These are phyloP conservation scores for Rhopalosiphum padi DNA, from an alignment of 1,140 invertebrate genomes.

Conservation along the genomic window DNA sequence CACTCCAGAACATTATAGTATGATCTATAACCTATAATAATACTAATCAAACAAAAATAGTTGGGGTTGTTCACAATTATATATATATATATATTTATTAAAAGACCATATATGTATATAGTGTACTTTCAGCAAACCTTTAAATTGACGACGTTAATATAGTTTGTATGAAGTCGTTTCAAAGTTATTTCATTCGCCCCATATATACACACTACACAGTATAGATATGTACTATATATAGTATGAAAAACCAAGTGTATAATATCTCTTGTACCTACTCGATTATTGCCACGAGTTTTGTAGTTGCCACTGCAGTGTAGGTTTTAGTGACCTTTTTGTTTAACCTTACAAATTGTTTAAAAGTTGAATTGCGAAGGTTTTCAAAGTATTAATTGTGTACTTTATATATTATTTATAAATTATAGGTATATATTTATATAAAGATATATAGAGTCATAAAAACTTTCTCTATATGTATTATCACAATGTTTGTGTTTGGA, in stretches of 20 bases:
- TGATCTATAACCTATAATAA: too few species aligned
- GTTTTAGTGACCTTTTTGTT: constrained; percentile 14
- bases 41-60: background rate
- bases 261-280: constrained; percentile 23
- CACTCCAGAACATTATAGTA: too few species aligned
- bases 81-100: background rate
- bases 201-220: background rate
- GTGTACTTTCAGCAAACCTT: background rate
- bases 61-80: background rate
- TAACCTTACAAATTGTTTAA: constrained; percentile 16
- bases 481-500: background rate
- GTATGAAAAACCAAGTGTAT: constrained; percentile 9
- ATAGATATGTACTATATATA: background rate
- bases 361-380: background rate
- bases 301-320: background rate
- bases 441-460: background rate
- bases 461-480: background rate
- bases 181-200: background rate
- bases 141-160: background rate
- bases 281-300: background rate
- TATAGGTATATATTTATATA: too few species aligned
- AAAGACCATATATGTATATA: background rate
- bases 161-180: constrained; percentile 29
- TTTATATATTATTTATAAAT: background rate
- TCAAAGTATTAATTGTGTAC: background rate